These are phyloP conservation scores for Ceratina australensis DNA, from an alignment of 1,140 invertebrate genomes.

Conservation along the genomic window DNA sequence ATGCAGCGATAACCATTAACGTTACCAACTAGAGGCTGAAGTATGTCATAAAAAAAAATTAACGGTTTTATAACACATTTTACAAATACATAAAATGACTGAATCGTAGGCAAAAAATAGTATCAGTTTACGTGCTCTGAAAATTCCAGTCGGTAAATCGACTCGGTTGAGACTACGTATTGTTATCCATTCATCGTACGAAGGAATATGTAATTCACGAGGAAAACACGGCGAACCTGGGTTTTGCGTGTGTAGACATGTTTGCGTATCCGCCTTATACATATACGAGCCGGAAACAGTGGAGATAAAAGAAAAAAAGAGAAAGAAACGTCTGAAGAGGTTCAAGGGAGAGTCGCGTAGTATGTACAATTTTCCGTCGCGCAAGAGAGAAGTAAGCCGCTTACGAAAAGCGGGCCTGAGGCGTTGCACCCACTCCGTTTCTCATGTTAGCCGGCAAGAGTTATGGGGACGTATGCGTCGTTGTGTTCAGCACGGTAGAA, in stretches of 20 bases:
- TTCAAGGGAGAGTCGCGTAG: conserved; percentile 43
- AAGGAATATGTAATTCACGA: too few species aligned
- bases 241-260: neutral
- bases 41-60: too few species aligned
- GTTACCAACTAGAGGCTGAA: too few species aligned
- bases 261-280: conserved; percentile 29
- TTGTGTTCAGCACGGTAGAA: conserved; percentile 40
- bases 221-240: too few species aligned
- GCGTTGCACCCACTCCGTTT: conserved; percentile 59
- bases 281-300: conserved; percentile 46
- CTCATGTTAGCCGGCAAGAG: conserved; percentile 63
- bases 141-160: neutral
- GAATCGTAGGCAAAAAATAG: too few species aligned
- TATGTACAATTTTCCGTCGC: conserved; percentile 66
- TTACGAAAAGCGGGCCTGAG: conserved; percentile 67
- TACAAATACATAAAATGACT: too few species aligned
- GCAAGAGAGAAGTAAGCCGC: conserved; percentile 67
- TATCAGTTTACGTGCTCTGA: too few species aligned
- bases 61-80: too few species aligned
- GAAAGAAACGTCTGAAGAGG: conserved; percentile 41
- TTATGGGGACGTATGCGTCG: conserved; percentile 65
- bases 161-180: neutral
- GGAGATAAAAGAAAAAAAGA: conserved; percentile 53
- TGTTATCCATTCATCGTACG: too few species aligned
- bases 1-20: too few species aligned